A percentile compares a stretch with the other conserved stretches of the same genome.
These are phyloP conservation scores for Andricus curvator DNA, from an alignment of 2,888 invertebrate genomes.

Conservation along the genomic window DNA sequence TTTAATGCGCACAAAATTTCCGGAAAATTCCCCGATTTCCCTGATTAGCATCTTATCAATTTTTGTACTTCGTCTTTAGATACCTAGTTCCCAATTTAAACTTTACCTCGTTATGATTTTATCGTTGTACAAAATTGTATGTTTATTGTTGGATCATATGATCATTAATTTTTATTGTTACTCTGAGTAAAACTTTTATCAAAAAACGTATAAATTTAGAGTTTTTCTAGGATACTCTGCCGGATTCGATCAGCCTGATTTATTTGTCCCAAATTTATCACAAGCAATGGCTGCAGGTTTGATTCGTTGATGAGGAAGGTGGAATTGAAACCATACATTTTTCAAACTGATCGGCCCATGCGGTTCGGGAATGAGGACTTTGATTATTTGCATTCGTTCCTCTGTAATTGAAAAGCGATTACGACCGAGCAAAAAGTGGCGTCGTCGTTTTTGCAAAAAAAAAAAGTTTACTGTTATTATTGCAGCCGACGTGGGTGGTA, in stretches of 20 bases:
- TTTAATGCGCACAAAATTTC: no score
- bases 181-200: no score
- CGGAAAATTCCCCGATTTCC: no score
- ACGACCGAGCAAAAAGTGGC: not conserved
- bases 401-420: slow-evolving; percentile 35
- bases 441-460: not conserved
- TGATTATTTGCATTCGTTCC: slow-evolving; percentile 39
- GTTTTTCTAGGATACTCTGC: not conserved
- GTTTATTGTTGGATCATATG: no score
- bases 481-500: slow-evolving; percentile 19
- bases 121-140: no score
- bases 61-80: no score
- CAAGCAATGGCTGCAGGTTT: not conserved
- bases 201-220: no score
- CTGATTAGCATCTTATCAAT: no score
- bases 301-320: slow-evolving; percentile 32
- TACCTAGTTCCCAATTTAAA: no score
- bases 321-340: slow-evolving; percentile 33
- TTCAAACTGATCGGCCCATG: slow-evolving; percentile 17
- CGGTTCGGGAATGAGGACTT: slow-evolving; percentile 29
- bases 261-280: slow-evolving; percentile 13
- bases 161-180: no score
- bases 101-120: no score
- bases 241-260: slow-evolving; percentile 1
- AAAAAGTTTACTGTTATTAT: slow-evolving; percentile 7